Base-by-base conservation (phyloP, 2,113 vertebrate species). In the Oenanthe oenanthe region DNA sequence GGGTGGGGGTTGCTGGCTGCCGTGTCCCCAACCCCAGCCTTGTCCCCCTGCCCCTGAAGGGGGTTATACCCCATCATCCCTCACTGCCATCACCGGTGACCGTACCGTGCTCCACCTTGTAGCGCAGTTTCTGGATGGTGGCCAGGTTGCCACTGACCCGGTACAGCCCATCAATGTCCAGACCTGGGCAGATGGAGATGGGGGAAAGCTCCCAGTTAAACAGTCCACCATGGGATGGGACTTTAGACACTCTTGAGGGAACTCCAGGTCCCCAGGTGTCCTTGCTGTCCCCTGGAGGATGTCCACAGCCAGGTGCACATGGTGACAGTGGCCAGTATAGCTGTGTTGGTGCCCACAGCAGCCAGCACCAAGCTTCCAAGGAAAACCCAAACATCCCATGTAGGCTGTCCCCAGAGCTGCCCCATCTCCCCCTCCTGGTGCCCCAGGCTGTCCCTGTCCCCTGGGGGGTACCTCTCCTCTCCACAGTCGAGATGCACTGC, bases 91-190 rank as follows among this genome's bases (percentile, higher is more conserved):
- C 0, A 0, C 0, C 0, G 48, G 72, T 63, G 58, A 29, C 75
- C 96, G 95, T 97, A 99, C 99, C 99, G 0, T 99, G 99, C 96
- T 99, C 99, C 48, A 99, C 99, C 62, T 98, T 99, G 95, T 98
- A 98, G 94, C 99, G 99, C 60, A 99, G 97, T 63, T 99, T 99
- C 98, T 99, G 99, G 90, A 99, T 99, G 86, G 99, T 98, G 20
- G 99, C 99, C 72, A 99, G 96, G 97, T 99, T 99, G 40, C 99
- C 99, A 8, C 99, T 99, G 93, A 99, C 98, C 90, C 99, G 98
- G 96, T 99, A 99, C 45, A 99, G 97, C 29, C 99, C 99, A 4
- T 99, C 99, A 2, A 99, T 99, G 89, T 98, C 99, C 95, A 99
- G 94, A 92, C 99, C 99, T 99, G 76, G 66, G 70, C 68, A 43